Conservation (phyloP, 2,113 vertebrate species). For the Cyphomyrus plagiostoma region DNA sequence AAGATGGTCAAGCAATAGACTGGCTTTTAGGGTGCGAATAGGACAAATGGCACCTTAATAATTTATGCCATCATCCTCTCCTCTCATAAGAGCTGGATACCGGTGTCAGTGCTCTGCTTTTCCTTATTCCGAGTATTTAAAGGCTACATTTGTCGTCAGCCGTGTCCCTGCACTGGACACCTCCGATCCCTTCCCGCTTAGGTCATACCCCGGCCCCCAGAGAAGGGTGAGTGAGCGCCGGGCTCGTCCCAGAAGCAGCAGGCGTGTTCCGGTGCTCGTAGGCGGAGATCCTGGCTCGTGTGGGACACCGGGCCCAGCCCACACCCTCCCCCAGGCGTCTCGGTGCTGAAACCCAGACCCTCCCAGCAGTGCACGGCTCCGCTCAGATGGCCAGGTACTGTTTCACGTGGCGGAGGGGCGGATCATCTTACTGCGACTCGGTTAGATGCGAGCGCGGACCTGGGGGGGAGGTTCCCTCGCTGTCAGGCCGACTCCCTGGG, state of each 20-base stretch:
- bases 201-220: not conserved
- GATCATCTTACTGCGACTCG: not conserved
- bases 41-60: not conserved
- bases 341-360: not conserved
- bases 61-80: not conserved
- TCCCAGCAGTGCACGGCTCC: not conserved
- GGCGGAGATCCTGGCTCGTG: not conserved
- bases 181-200: not conserved
- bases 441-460: not conserved
- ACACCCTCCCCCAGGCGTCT: not conserved
- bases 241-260: not conserved
- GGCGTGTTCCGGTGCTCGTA: not conserved
- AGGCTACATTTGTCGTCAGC: not conserved
- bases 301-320: not conserved
- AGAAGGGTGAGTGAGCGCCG: not conserved
- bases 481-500: not conserved
- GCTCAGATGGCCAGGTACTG: not conserved
- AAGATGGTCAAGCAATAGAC: not conserved
- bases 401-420: not conserved
- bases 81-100: not conserved
- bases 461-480: not conserved
- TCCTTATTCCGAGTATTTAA: not conserved
- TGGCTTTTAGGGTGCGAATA: not conserved
- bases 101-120: not conserved
- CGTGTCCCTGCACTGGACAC: not conserved